These are phyloP conservation scores for Halcyon senegalensis DNA, from an alignment of 2,113 vertebrate species.

Conservation along the genomic window DNA sequence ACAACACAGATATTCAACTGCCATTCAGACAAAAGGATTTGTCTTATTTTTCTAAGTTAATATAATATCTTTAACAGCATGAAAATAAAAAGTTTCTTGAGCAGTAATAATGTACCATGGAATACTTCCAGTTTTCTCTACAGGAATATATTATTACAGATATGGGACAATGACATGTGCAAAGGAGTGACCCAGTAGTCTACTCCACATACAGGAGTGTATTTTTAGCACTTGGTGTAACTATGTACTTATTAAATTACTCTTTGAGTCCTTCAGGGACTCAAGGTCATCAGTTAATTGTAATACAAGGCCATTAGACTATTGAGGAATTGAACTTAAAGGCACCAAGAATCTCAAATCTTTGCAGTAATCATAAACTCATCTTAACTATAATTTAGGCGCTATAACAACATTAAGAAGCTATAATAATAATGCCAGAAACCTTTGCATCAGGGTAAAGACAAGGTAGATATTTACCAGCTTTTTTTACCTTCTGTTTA, in stretches of 20 bases:
- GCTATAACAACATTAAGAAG: not conserved
- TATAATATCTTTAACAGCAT: conserved; percentile 70
- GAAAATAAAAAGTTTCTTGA: conserved; percentile 62
- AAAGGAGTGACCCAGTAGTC: conserved; percentile 32
- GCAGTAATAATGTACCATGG: conserved; percentile 33
- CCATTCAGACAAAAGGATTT: conserved; percentile 67
- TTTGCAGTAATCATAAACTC: not conserved
- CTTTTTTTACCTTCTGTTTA: not conserved
- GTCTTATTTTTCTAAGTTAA: conserved; percentile 26
- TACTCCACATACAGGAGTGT: conserved; percentile 18
- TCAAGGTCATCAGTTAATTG: conserved; percentile 51
- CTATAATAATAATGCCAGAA: not conserved
- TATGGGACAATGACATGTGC: conserved; percentile 49
- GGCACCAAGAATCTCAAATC: no score
- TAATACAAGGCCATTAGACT: not conserved
- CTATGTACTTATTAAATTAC: conserved; percentile 34
- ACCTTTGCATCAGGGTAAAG: not conserved
- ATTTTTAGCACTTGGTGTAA: conserved; percentile 18
- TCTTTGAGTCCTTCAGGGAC: not conserved
- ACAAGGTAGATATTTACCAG: not conserved
- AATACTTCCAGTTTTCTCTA: conserved; percentile 52
- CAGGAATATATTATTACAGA: conserved; percentile 55
- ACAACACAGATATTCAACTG: conserved; percentile 75
- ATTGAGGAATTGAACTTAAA: not conserved
- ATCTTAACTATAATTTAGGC: not conserved